A percentile compares a stretch with the other conserved stretches of the same genome.
These are phyloP conservation scores for Gymnoscelis rufifasciata DNA, from an alignment of 2,888 invertebrate species.

Conservation along the genomic window DNA sequence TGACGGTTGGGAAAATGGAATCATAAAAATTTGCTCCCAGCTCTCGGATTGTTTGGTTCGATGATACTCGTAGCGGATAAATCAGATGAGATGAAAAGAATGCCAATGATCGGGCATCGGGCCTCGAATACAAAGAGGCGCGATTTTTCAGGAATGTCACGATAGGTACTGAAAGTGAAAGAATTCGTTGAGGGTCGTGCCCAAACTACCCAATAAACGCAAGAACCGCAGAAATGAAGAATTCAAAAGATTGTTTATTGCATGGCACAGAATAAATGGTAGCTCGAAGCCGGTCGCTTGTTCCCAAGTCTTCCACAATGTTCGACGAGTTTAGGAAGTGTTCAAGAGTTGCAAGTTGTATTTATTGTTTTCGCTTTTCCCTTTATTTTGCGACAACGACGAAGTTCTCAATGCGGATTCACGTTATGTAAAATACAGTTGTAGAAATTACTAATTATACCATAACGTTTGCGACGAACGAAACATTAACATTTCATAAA, in stretches of 20 bases:
- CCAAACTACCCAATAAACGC: conserved; percentile 50
- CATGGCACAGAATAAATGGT: conserved; percentile 30
- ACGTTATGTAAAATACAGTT: background rate
- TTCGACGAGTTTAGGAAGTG: conserved; percentile 28
- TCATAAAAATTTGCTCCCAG: conserved; percentile 23
- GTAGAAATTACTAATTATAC: background rate
- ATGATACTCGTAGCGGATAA: conserved; percentile 16
- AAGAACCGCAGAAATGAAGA: conserved; percentile 52
- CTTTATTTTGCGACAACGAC: conserved; percentile 12
- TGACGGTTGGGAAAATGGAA: conserved; percentile 27
- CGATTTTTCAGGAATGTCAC: conserved; percentile 35
- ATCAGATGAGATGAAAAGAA: conserved; percentile 31
- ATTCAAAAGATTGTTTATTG: conserved; percentile 52
- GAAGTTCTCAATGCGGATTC: conserved; percentile 6
- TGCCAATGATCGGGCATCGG: conserved; percentile 27
- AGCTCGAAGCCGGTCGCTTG: conserved; percentile 27
- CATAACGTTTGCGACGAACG: too few relatives aligned
- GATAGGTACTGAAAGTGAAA: conserved; percentile 42
- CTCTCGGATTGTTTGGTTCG: conserved; percentile 24
- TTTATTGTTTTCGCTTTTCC: conserved; percentile 24
- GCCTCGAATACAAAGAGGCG: conserved; percentile 23
- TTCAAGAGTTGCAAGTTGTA: conserved; percentile 21
- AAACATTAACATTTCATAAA: too few relatives aligned
- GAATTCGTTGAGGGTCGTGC: conserved; percentile 46
- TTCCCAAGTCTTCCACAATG: conserved; percentile 24